Base-by-base conservation (phyloP, 2,888 invertebrate species). In the Trimorus sp. region DNA sequence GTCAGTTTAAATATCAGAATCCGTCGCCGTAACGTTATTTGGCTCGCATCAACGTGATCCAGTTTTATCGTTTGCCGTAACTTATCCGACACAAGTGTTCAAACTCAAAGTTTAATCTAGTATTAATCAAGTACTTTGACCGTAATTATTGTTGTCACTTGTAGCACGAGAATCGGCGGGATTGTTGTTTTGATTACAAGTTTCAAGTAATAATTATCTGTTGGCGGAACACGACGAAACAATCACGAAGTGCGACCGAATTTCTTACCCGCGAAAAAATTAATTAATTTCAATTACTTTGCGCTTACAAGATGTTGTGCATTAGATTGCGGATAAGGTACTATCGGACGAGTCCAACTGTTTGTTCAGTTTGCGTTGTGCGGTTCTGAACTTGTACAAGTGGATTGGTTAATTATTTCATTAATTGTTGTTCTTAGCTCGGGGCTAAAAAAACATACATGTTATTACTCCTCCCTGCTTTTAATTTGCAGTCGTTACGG, bases 1-100 rank as follows among this genome's bases (percentile, higher is more conserved):
- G 48, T 53, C 70, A 60, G 70, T 42, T 60, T 60, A 53, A 71
- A 60, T 71, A 60, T 60, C 70, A 71, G 48, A 60, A 42, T 49
- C 26, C 49, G 16, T 51, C 14, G 14, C 12, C 12, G 49, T 42
- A 42, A 36, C n/a, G 49, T 53, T 71, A 51, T 51, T 70, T 69
- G 48, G 45, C 49, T 58, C 49, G 58, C 37, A 38, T 59, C 69
- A 58, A 26, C 49, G 56, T 59, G 38, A 58, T 69, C 58, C 40
- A 45, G 49, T 69, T 69, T 58, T 69, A 58, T 48, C 37, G 49
- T 58, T 58, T 37, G 38, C 42, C 12, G 58, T 58, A 69, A 69
- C 58, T 58, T 69, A 60, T 76, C 51, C 11, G 53, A 11, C 53
- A 53, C 53, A 65, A 42, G 60, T 42, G 45, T 60, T 60, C 60